Base-by-base conservation (phyloP, 2,797 vertebrate genomes). In the Cossypha heuglini region DNA sequence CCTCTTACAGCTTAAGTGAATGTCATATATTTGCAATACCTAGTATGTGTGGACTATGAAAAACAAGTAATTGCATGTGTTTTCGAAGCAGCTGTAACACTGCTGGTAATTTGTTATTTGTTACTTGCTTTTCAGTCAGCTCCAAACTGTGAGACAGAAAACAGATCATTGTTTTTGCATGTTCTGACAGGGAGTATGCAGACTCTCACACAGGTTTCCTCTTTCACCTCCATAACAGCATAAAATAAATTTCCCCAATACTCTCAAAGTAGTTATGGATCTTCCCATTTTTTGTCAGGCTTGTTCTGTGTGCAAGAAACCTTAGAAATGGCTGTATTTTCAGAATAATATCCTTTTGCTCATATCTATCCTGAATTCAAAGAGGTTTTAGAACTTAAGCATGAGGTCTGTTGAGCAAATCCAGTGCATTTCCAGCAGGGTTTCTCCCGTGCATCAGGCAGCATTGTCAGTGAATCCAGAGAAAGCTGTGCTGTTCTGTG, bases 241-340 rank as follows among this genome's bases (percentile, higher is more conserved):
- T 63, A 64, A 77, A 67, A 88, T 61, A 82, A 51, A 74, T 62
- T 55, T 63, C 26, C 43, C 33, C n/a, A 31, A 1, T 69, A 86
- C 33, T 77, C 72, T 77, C 31, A 6, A 35, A 80, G 46, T 17
- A 45, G 49, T 69, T 90, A 48, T 1, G 17, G 37, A 52, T 80
- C 73, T 93, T 68, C 63, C 54, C 6, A 3, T 22, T 54, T 79
- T 83, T 75, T 45, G 33, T 86, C 55, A 66, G 43, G 22, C 58
- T 48, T 61, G 46, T 72, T 90, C 35, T 54, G 9, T 58, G 45
- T 71, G 38, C 67, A 64, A 38, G 51, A 74, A 61, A 61, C 31
- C 26, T 93, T 94, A 71, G 18, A 85, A 68, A 69, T 62, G 28
- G 74, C 54, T 86, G 33, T 75, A 33, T 83, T 90, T 94, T 69